Conservation (phyloP, 2,797 vertebrate genomes). For the Anguilla pacifica region DNA sequence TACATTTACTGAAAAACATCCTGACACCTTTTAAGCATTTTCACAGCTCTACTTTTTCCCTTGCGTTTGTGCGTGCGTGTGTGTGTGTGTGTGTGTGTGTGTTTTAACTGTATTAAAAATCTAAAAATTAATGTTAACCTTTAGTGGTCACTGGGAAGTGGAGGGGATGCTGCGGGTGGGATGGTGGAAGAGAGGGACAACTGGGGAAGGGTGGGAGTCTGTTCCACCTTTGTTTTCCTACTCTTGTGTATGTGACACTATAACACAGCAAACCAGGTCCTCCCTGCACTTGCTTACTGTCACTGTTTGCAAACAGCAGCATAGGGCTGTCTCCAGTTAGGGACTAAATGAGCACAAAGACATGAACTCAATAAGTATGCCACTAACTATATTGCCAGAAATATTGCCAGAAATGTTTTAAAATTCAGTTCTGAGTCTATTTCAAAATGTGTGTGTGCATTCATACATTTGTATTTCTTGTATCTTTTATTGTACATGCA, state of each 20-base stretch:
- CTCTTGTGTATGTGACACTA: conserved; percentile 6
- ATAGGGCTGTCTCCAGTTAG: conserved; percentile 11
- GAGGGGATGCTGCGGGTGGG: conserved; percentile 1
- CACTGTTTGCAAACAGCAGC: conserved; percentile 62
- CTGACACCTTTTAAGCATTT: conserved; percentile 59
- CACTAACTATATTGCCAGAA: conserved; percentile 26
- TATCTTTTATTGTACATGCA: neutral
- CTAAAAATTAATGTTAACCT: conserved; percentile 56
- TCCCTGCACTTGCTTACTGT: conserved; percentile 36
- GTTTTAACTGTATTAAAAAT: conserved; percentile 56
- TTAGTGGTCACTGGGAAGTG: conserved; percentile 31
- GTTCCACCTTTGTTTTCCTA: conserved; percentile 12
- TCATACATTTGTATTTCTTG: neutral
- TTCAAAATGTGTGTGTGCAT: neutral
- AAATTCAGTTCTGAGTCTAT: neutral
- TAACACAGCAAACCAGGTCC: neutral
- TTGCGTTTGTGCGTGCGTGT: conserved; percentile 50
- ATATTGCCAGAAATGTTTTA: neutral
- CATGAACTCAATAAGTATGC: neutral
- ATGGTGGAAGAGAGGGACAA: conserved; percentile 47
- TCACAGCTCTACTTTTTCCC: conserved; percentile 48
- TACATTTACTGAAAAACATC: conserved; percentile 1
- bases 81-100: no score
- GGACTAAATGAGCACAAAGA: neutral
- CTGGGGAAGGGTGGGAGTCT: conserved; percentile 50